Evolutionary conservation across 2,888 invertebrate species (phyloP).

Genomic region (Tenthredo notha): DNA sequence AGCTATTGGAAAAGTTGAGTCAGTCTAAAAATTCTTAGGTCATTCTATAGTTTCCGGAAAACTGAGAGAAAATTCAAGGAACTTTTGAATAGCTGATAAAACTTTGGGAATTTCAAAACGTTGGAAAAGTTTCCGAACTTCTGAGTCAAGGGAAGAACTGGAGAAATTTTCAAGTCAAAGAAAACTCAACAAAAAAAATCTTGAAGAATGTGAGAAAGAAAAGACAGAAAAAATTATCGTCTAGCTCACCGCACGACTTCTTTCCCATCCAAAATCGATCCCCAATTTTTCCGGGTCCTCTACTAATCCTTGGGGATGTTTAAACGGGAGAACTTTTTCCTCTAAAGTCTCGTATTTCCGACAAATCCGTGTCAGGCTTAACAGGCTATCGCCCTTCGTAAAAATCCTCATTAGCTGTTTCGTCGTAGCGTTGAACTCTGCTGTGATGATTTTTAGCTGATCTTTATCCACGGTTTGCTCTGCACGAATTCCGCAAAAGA

Average conservation of each 20-base stretch:
- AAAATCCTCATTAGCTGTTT: constrained; percentile 60
- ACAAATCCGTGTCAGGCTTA: constrained; percentile 65
- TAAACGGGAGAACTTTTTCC: constrained; percentile 64
- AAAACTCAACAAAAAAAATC: not conserved
- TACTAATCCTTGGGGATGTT: not conserved
- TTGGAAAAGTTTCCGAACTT: not conserved
- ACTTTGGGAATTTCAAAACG: not conserved
- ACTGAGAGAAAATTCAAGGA: not conserved
- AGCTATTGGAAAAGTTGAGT: not conserved
- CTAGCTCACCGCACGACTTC: constrained; percentile 42
- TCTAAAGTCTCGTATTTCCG: constrained; percentile 69
- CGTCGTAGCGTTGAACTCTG: constrained; percentile 63
- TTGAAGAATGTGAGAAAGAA: not conserved
- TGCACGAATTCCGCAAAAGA: constrained; percentile 53
- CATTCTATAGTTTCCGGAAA: not conserved
- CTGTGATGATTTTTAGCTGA: constrained; percentile 62
- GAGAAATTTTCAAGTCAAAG: not conserved
- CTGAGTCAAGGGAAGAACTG: not conserved
- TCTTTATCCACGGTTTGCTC: constrained; percentile 65
- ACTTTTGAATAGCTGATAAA: not conserved
- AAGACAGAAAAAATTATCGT: not conserved
- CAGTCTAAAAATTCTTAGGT: too few relatives aligned
- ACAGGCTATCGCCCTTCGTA: constrained; percentile 64
- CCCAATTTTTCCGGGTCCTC: constrained; percentile 10
- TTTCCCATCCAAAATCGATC: constrained; percentile 40